Evolutionary conservation across 2,888 invertebrate genomes (phyloP), one percentile per base, ranked within the genome.

Genomic region (Leptothorax acervorum): DNA sequence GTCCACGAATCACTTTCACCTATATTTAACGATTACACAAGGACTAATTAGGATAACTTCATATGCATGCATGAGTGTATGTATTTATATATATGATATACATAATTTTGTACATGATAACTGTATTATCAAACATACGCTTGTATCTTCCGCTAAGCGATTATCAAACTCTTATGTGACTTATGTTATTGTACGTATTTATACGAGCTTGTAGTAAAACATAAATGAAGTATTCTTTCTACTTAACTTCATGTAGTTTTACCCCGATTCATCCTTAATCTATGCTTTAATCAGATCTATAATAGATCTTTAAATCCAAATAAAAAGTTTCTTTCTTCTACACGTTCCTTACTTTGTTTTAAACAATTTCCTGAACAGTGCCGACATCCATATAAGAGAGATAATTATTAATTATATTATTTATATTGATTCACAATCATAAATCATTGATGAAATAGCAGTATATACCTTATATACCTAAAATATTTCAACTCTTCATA

Each of bases 151-250:
- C 51, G 70, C 85, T 87, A 87, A 86, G 87, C 85, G 84, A 87
- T 83, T 71, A 82, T 86, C 82, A 83, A 74, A 82, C 82, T 83
- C 82, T 84, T 74, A 83, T 85, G 23, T 85, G 86, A 68, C 23
- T 23, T 23, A 23, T 23, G 23, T 23, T 23, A 23, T 23, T 89
- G 62, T 86, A 84, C 48, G 82, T 89, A 89, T 89, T 86, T 89
- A 88, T 86, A 85, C 62, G 63, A 88, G 86, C 89, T 89, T 89
- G 76, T 86, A 87, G 82, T 87, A 78, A 88, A 87, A 85, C 84
- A 87, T 23, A 60, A 89, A 88, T 81, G 39, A 89, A 85, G 68
- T 88, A 85, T 23, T 70, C 79, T 83, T 85, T 79, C 78, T 88
- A 87, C 60, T 85, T 83, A 88, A 66, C 12, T 39, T 2, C n/a